Base-by-base conservation (phyloP, 2,113 vertebrate species). In the Heliornis fulica region DNA sequence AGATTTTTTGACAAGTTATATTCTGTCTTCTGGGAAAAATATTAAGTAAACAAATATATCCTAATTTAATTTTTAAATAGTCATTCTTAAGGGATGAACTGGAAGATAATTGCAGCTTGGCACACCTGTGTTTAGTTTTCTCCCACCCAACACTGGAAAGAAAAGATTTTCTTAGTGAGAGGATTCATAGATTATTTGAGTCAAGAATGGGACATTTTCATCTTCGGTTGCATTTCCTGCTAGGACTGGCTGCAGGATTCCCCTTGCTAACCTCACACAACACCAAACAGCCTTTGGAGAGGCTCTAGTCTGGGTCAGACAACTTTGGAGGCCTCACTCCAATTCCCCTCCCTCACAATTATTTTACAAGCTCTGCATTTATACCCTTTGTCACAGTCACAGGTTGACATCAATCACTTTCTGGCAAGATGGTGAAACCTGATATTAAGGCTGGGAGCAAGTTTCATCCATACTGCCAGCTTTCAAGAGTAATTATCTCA, bases 401-500 rank as follows among this genome's bases (percentile, higher is more conserved):
- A 94, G 64, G 38, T 32, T 89, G 60, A 83, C 14, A 3, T 89
- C 83, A 86, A 85, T 83, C 79, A 90, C 29, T 59, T 45, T 48
- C 68, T 92, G 91, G 83, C 79, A 95, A 81, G 68, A 90, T 0
- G 3, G 22, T 57, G 68, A 93, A 93, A 92, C 68, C n/a, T 63
- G 54, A 81, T 94, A 93, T n/a, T 69, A 74, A 94, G 40, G 66
- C 66, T 80, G 36, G 50, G 63, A 95, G 46, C 54, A 54, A 89
- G 76, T 87, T 94, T 89, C 56, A 93, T 56, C 71, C 64, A 28
- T 26, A n/a, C 32, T 77, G 88, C 74, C 69, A 43, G 68, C 66
- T 93, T 92, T 87, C 89, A 83, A 59, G 64, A 81, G 64, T 63
- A 87, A 95, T 93, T 92, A 95, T 77, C 83, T 80, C 80, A 92